phyloP scores from a whole-genome alignment of 1,140 invertebrate genomes.

The Drosophila micromelanica region DNA sequence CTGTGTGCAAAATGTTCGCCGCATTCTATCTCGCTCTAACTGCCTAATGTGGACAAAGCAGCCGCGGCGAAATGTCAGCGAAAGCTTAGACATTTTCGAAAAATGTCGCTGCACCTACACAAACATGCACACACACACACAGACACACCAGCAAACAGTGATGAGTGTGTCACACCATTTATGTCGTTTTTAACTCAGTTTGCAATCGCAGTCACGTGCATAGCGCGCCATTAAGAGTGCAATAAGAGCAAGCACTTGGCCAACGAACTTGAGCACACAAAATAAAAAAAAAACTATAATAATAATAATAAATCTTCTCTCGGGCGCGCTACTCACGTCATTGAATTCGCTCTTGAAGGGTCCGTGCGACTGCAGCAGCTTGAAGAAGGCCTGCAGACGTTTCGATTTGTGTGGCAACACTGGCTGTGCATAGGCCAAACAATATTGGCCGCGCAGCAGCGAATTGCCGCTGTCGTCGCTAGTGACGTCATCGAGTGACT shows the following conservation, averaged over 20 bases:
- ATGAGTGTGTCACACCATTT: not conserved
- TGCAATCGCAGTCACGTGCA: slow-evolving; percentile 41
- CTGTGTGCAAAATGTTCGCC: not conserved
- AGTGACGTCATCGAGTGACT: slow-evolving; percentile 38
- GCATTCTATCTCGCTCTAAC: not conserved
- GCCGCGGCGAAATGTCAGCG: slow-evolving; percentile 2
- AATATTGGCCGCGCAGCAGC: slow-evolving; percentile 86
- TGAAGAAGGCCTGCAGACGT: slow-evolving; percentile 85
- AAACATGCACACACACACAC: not conserved
- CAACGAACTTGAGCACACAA: slow-evolving; percentile 32
- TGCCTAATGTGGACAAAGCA: not conserved
- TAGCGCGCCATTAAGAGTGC: slow-evolving; percentile 30
- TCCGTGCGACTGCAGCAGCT: slow-evolving; percentile 87
- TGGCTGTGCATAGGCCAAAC: slow-evolving; percentile 86
- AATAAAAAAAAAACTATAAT: not conserved
- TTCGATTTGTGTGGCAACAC: slow-evolving; percentile 84
- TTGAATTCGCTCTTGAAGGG: slow-evolving; percentile 87
- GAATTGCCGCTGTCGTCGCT: slow-evolving; percentile 13
- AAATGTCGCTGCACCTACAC: slow-evolving; percentile 9
- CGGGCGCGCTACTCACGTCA: slow-evolving; percentile 86
- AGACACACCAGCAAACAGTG: not conserved
- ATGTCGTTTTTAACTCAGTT: slow-evolving; percentile 11
- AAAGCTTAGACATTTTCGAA: slow-evolving; percentile 18
- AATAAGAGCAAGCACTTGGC: slow-evolving; percentile 32
- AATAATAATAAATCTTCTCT: not conserved